Evolutionary conservation across 2,797 vertebrate species (phyloP), one percentile per base, ranked within the genome.

Genomic region (Hyperoplus immaculatus): DNA sequence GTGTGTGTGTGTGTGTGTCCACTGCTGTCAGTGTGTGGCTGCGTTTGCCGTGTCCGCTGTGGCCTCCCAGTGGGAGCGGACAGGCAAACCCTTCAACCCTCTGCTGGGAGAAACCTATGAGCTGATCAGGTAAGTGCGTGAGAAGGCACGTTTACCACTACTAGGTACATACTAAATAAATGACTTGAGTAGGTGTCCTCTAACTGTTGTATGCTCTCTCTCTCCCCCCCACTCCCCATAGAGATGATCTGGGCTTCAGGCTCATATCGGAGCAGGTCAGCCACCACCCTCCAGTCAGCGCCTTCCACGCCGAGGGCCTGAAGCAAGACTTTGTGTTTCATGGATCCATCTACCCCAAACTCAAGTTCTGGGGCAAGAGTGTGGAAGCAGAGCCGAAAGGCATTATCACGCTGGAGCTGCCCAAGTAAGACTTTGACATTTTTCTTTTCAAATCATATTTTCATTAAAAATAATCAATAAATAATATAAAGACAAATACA

Each of bases 361-460:
- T 99, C 55, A 99, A 99, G 83, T 99, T 99, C 92, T 99, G 98
- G 98, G 98, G 98, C 2, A 99, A 99, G 88, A 99, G 98, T 0
- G 98, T 99, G 68, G 98, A 99, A 93, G 98, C 98, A 0, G 98
- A 99, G 81, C 98, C 98, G 0, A 98, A 97, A 93, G 98, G 98
- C 74, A 95, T 94, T 8, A 99, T 99, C 92, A 99, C 98, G 5
- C 93, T 99, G 91, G 97, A 99, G 90, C 96, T 99, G 55, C 96
- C 97, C 71, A 96, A 96, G 98, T 99, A 93, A 96, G 96, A 61
- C 29, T 29, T 29, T 29, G 29, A 29, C 2, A 2, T 29, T 50
- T 16, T 10, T n/a, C 18, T 18, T 21, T 21, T 6, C 13, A 3
- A 51, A 8, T 46, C 10, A 12, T 13, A 1, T 59, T 13, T 59